phyloP scores from a whole-genome alignment of 2,888 invertebrate genomes.

The Hermaeophaga mercurialis region DNA sequence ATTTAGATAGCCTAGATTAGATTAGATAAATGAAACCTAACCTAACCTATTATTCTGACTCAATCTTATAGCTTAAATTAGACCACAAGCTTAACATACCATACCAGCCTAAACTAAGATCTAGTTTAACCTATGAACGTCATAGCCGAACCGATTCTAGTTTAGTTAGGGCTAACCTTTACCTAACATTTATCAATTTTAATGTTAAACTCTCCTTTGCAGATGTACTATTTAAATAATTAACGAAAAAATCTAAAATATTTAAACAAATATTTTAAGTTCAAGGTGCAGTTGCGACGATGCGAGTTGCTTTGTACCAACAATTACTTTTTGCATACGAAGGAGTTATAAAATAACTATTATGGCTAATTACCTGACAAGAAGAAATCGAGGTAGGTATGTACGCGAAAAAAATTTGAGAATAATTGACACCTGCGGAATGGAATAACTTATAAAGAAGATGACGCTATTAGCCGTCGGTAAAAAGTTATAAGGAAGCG shows the following conservation, averaged over 20 bases:
- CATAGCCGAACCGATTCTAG: too few species aligned
- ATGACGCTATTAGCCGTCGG: background rate
- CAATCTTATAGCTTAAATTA: too few species aligned
- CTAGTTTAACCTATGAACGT: too few species aligned
- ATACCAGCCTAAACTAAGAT: too few species aligned
- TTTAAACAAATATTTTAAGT: background rate
- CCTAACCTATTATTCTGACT: too few species aligned
- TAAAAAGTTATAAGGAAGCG: constrained; percentile 4
- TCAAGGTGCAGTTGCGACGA: background rate
- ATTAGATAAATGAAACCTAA: too few species aligned
- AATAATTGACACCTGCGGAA: constrained; percentile 14
- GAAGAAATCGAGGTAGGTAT: constrained; percentile 12
- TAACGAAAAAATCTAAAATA: background rate
- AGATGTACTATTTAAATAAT: too few species aligned
- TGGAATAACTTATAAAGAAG: background rate
- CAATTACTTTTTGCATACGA: constrained; percentile 4
- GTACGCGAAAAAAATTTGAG: constrained; percentile 4
- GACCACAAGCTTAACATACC: too few species aligned
- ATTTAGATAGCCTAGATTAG: too few species aligned
- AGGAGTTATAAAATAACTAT: constrained; percentile 6
- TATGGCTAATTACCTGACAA: constrained; percentile 12
- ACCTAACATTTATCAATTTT: too few species aligned
- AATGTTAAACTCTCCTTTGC: too few species aligned
- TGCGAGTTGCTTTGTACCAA: background rate
- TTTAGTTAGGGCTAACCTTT: too few species aligned